phyloP scores from a whole-genome alignment of 2,113 vertebrate species.

The Pelecanoides urinatrix region DNA sequence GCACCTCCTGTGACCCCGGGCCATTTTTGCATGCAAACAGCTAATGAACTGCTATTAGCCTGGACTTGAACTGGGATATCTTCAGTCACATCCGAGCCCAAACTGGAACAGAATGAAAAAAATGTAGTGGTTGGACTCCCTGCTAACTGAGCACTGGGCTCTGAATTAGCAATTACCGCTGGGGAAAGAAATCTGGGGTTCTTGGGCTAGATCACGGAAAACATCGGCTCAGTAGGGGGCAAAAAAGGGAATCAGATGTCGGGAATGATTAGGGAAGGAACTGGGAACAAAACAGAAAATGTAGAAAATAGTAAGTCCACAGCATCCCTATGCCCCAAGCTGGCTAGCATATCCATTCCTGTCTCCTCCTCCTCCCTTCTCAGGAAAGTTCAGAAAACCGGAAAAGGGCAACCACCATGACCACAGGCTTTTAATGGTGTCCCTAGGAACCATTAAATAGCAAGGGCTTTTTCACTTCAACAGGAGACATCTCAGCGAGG shows the following conservation, averaged over 20 bases:
- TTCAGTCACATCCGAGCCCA: background rate
- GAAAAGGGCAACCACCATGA: background rate
- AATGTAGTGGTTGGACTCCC: constrained; percentile 38
- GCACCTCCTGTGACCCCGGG: background rate
- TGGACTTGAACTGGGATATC: background rate
- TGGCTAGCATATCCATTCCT: background rate
- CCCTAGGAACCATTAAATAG: background rate
- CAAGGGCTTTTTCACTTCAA: background rate
- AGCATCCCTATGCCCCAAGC: background rate
- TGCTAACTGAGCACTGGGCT: constrained; percentile 31
- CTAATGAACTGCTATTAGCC: background rate
- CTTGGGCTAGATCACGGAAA: constrained; percentile 19
- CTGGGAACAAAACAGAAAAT: background rate
- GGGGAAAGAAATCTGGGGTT: constrained; percentile 19
- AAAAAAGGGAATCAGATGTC: background rate
- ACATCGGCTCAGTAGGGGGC: background rate
- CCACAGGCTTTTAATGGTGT: background rate
- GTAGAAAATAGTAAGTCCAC: background rate
- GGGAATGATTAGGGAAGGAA: background rate
- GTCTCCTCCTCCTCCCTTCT: background rate
- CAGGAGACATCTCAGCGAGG: background rate
- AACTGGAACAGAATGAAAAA: constrained; percentile 57
- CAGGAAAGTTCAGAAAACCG: background rate
- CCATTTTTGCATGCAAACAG: background rate
- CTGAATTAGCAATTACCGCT: background rate